These are phyloP conservation scores for Rhopilema esculentum DNA, from an alignment of 30 jellyfish, hydroid and myxozoan genomes.

Conservation along the genomic window DNA sequence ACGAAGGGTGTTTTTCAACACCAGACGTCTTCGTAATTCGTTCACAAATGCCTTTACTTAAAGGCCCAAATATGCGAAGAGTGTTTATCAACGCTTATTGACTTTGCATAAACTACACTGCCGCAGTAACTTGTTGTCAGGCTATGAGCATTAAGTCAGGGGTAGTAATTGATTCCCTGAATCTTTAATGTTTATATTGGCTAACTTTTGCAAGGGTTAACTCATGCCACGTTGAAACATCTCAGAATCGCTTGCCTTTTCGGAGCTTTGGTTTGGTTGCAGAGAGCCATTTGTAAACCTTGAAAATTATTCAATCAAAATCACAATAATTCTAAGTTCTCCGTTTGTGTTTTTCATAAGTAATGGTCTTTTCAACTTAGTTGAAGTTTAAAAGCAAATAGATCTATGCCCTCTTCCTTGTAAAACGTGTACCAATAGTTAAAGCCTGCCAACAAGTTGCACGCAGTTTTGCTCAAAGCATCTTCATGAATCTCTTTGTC, in stretches of 20 bases:
- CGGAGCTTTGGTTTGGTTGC: too few species aligned
- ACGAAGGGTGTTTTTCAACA: slow-evolving; percentile 76
- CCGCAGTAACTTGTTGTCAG: background rate
- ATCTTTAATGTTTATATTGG: too few species aligned
- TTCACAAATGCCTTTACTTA: background rate
- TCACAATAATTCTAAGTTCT: too few species aligned
- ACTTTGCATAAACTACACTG: slow-evolving; percentile 23
- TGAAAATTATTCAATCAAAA: too few species aligned
- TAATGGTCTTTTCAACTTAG: too few species aligned
- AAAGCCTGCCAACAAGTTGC: background rate
- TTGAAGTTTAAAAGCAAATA: too few species aligned
- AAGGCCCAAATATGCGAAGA: slow-evolving; percentile 1
- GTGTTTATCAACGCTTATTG: slow-evolving; percentile 55
- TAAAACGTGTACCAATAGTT: background rate
- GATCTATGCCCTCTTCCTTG: too few species aligned
- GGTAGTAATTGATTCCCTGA: background rate
- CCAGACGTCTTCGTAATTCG: slow-evolving; percentile 23
- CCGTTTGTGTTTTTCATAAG: too few species aligned
- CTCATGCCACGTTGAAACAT: too few species aligned
- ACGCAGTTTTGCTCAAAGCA: background rate
- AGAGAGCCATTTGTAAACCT: too few species aligned
- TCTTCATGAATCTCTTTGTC: slow-evolving; percentile 12
- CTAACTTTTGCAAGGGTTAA: too few species aligned
- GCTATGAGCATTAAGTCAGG: background rate
- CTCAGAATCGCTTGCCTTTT: too few species aligned